Conservation (phyloP, 2,888 invertebrate genomes). For the Ferrisia virgata region DNA sequence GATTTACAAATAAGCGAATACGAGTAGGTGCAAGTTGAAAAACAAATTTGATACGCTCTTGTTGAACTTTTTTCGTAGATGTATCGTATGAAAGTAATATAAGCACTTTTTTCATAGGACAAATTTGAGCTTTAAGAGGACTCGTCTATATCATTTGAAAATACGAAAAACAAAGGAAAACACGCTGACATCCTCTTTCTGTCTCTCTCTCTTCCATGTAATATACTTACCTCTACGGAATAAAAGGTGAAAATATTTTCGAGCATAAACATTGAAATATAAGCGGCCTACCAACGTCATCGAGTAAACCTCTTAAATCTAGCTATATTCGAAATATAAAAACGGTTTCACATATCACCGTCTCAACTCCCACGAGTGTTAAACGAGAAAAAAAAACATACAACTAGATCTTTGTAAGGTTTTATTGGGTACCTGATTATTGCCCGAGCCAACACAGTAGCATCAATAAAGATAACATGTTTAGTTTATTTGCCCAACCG, state of each 20-base stretch:
- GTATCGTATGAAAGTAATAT: neutral
- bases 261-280: neutral
- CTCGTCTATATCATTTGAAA: neutral
- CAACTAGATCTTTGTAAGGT: neutral
- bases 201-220: too few species aligned
- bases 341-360: neutral
- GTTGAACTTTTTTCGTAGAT: neutral
- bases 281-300: neutral
- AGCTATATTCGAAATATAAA: constrained; percentile 1
- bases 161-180: neutral
- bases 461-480: neutral
- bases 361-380: neutral
- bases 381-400: neutral
- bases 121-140: neutral
- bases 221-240: neutral
- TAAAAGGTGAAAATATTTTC: neutral
- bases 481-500: neutral
- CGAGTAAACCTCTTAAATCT: neutral
- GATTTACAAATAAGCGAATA: neutral
- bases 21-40: neutral
- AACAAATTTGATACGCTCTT: neutral
- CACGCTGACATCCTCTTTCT: too few species aligned
- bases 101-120: neutral
- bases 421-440: neutral
- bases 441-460: neutral